Base-by-base conservation (phyloP, 2,113 vertebrate genomes). In the Poecile atricapillus region DNA sequence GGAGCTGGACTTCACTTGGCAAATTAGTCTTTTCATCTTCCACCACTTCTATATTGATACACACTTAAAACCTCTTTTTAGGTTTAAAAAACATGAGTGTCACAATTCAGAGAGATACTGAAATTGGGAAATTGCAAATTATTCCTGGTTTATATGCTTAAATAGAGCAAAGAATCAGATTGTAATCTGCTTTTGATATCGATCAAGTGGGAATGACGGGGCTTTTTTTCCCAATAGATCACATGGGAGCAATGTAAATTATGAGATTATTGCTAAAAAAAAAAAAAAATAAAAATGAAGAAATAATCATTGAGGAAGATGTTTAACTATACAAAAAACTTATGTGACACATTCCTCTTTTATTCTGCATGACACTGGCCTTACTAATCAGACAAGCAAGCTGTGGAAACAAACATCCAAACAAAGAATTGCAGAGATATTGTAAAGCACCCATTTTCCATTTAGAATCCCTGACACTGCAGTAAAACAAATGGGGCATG, bases 321-420 rank as follows among this genome's bases (percentile, higher is more conserved):
- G 5, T 69, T 82, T 44, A 86, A 65, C 23, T 83, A 17, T 33
- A 59, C 0, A 9, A 84, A 84, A 59, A 76, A 62, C 30, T 69
- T 62, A 64, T 39, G 39, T 39, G 24, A 52, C 33, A 78, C 30
- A 60, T 67, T 35, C 18, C 16, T 73, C 46, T 69, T 71, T 82
- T 69, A 63, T 67, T 79, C 60, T 77, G 84, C 67, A 33, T 63
- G 67, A 85, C 20, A 49, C 13, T 64, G 31, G 7, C 39, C 55
- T 83, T 89, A 71, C 59, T 73, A 79, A 92, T 65, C 78, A 90
- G 75, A 77, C 74, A 80, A 85, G 77, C 25, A 64, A 84, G 75
- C 55, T 85, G 74, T 83, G 78, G 74, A 93, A 93, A 90, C 65
- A 87, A 96, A 91, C 46, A 85, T 62, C 53, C 75, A 94, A 95